Evolutionary conservation across 2,888 invertebrate genomes (phyloP).

Genomic region (Scotopteryx bipunctaria): DNA sequence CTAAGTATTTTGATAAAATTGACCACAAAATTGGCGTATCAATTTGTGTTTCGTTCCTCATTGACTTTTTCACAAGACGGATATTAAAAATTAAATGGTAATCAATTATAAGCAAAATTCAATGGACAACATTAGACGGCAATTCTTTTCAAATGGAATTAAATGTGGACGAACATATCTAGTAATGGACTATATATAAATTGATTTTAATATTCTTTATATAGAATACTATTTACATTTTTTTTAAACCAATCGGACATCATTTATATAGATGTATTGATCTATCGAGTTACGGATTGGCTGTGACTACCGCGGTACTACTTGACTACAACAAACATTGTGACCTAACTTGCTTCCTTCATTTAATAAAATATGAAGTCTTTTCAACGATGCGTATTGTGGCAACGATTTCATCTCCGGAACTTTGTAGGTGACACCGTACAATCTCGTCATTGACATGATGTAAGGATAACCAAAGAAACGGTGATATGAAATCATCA

Average conservation of each 20-base stretch:
- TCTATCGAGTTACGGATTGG: slow-evolving; percentile 34
- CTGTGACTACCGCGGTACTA: slow-evolving; percentile 25
- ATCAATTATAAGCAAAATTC: slow-evolving; percentile 56
- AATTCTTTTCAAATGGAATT: slow-evolving; percentile 74
- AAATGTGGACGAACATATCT: slow-evolving; percentile 79
- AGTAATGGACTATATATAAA: slow-evolving; percentile 75
- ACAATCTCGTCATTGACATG: background rate
- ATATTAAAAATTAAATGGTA: slow-evolving; percentile 52
- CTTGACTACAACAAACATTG: slow-evolving; percentile 34
- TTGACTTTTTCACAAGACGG: slow-evolving; percentile 51
- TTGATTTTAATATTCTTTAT: slow-evolving; percentile 60
- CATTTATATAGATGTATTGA: slow-evolving; percentile 24
- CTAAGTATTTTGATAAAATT: slow-evolving; percentile 23
- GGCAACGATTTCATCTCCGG: background rate
- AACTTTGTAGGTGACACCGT: no score
- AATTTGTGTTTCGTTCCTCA: slow-evolving; percentile 32
- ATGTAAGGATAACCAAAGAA: background rate
- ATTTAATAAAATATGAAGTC: slow-evolving; percentile 4
- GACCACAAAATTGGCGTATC: slow-evolving; percentile 37
- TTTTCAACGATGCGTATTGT: background rate
- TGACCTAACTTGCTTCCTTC: slow-evolving; percentile 39
- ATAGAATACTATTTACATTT: slow-evolving; percentile 68
- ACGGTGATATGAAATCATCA: slow-evolving; percentile 14
- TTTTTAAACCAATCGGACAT: slow-evolving; percentile 59
- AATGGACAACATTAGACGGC: slow-evolving; percentile 78